Evolutionary conservation across 1,140 invertebrate species (phyloP), one percentile per base, ranked within the genome.

Genomic region (Saccostrea echinata): DNA sequence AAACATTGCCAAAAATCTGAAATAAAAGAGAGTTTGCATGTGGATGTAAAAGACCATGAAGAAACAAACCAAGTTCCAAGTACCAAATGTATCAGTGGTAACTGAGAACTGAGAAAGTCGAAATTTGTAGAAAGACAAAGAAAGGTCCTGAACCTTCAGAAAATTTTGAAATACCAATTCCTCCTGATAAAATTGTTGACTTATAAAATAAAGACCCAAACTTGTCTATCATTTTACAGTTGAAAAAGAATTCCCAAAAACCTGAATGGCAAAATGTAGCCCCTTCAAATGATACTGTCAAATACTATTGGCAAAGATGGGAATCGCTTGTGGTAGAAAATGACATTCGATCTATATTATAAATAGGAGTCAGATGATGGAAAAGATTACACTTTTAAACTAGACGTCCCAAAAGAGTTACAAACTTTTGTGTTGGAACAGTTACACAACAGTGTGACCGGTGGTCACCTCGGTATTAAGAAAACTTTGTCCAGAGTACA

Each of bases 401-500:
- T 64, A 53, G 52, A 61, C 12, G n/a, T 86, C 9, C 85, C 85
- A 33, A 16, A 24, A 80, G 30, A 35, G 13, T 61, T 86, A 57
- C 16, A 57, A 30, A 16, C 27, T 1, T 13, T 87, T 68, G 86
- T 88, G 13, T 13, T 88, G 68, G 35, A 88, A 18, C 87, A 85
- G 33, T 27, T 88, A 55, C 87, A 88, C 35, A 84, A 85, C 30
- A 80, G 33, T 84, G 52, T 80, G 6, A 88, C 18, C 4, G 83
- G 87, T 13, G 83, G 87, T 33, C 84, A 88, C n/a, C 30, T 88
- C 0, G 87, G 87, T 8, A 52, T 84, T 30, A 87, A 55, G 43
- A 87, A 87, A 83, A 83, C 86, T n/a, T 68, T 83, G 71, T 57
- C 55, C 6, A 87, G 43, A 83, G 80, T 87, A 8, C 55, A 82